Base-by-base conservation (phyloP, 2,797 vertebrate genomes). In the Scolopax bukidnonensis region DNA sequence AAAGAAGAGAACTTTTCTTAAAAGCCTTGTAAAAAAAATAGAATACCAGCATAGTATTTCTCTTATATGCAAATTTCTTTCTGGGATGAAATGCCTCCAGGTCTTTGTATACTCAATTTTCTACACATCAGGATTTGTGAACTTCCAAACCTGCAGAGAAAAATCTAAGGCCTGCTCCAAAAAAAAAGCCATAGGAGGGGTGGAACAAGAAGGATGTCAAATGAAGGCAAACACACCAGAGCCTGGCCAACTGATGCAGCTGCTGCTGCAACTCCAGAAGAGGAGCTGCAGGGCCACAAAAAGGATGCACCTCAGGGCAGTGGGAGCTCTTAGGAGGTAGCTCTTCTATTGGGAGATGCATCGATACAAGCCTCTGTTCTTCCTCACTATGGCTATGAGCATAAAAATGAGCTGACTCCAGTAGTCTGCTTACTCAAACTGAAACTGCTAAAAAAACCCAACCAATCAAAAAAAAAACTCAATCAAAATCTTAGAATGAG, bases 1-100 rank as follows among this genome's bases (percentile, higher is more conserved):
- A 74, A 95, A 94, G 89, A 88, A 67, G 21, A 67, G 30, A 89
- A n/a, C 5, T 16, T 50, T 68, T 94, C 59, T 3, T 25, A 75
- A 71, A 84, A 68, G 7, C 16, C 57, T 74, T 54, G 4, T 41
- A 50, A 56, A 48, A 48, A 91, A 70, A 25, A 7, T 0, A 9
- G 3, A 50, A 11, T 53, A 63, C 1, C 18, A 38, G 33, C 20
- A 74, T 0, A 86, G 40, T 2, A 38, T 23, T 67, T 70, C 53
- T 83, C 17, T 23, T 65, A 16, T 4, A 9, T 32, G 8, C 38
- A 69, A 89, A 54, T 28, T 70, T 30, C 70, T 24, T 86, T 68
- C 32, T 86, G 59, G 12, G 14, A 79, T 41, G n/a, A 0, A 0
- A 59, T 30, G 13, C 20, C 69, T 78, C n/a, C 36, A 48, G 21